Conservation (phyloP, 1,140 invertebrate species). For the Tribolium castaneum region DNA sequence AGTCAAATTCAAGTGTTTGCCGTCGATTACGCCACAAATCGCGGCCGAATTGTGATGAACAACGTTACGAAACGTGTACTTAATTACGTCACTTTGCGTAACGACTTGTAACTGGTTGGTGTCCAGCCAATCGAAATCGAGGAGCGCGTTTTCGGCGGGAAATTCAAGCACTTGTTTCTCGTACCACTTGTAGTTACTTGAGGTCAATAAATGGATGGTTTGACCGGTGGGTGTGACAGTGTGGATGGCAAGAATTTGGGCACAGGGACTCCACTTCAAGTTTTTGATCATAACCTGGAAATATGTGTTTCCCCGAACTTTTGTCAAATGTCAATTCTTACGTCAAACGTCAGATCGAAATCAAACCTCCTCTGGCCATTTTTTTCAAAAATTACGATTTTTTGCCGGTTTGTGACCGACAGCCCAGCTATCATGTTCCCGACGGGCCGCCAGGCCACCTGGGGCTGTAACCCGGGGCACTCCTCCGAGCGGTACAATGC, state of each 20-base stretch:
- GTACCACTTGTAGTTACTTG: constrained; percentile 51
- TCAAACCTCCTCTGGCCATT: constrained; percentile 50
- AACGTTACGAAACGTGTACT: constrained; percentile 40
- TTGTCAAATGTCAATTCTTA: constrained; percentile 26
- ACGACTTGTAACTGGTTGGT: constrained; percentile 40
- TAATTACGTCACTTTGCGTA: constrained; percentile 37
- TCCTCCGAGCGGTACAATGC: constrained; percentile 47
- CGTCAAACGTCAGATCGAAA: constrained; percentile 43
- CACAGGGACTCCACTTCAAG: constrained; percentile 49
- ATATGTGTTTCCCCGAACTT: neutral
- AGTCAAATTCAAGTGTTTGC: constrained; percentile 44
- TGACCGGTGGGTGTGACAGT: neutral
- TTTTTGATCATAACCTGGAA: constrained; percentile 50
- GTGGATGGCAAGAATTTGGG: constrained; percentile 45
- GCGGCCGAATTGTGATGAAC: constrained; percentile 36
- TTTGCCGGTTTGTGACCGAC: constrained; percentile 23
- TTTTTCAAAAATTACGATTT: constrained; percentile 55
- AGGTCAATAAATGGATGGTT: neutral
- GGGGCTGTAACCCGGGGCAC: constrained; percentile 43
- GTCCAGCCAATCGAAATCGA: constrained; percentile 46
- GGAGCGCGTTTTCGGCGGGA: constrained; percentile 27
- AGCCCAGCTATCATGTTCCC: constrained; percentile 53
- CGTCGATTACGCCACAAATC: constrained; percentile 49
- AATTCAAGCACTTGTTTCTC: constrained; percentile 50
- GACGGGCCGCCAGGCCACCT: constrained; percentile 45